Percentiles rank a stretch among this genome's conserved stretches.
Evolutionary conservation across 2,888 invertebrate species (phyloP).

Genomic region (Thecocarcelia acutangulata): DNA sequence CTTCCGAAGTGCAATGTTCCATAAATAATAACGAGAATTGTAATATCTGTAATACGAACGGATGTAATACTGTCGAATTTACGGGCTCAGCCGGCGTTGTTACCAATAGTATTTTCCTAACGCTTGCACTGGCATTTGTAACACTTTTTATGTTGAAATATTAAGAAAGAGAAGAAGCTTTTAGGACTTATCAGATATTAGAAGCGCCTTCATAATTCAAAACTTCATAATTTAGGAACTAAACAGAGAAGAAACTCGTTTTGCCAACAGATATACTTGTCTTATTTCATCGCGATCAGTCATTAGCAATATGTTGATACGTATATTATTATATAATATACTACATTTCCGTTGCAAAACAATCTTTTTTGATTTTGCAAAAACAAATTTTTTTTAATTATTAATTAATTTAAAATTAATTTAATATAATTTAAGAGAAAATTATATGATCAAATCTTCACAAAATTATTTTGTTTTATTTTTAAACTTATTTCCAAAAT

Average conservation of each 20-base stretch:
- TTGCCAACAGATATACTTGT: too few relatives aligned
- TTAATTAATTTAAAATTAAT: too few relatives aligned
- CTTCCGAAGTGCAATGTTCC: slow-evolving; percentile 72
- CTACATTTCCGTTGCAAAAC: neutral
- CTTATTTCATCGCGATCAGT: neutral
- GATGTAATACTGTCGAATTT: slow-evolving; percentile 75
- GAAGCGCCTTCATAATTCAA: too few relatives aligned
- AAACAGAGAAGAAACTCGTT: too few relatives aligned
- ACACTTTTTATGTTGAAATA: slow-evolving; percentile 55
- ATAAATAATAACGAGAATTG: slow-evolving; percentile 71
- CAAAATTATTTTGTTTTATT: too few relatives aligned
- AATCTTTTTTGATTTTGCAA: too few relatives aligned
- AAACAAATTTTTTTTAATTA: too few relatives aligned
- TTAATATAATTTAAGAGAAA: too few relatives aligned
- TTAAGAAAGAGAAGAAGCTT: neutral
- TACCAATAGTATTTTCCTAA: slow-evolving; percentile 68
- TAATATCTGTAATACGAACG: slow-evolving; percentile 72
- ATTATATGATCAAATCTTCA: too few relatives aligned
- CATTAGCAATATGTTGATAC: neutral
- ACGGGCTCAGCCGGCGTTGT: slow-evolving; percentile 70
- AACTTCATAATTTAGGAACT: too few relatives aligned
- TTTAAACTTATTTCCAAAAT: too few relatives aligned
- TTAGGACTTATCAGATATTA: neutral
- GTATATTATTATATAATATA: slow-evolving; percentile 53
- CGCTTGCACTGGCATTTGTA: slow-evolving; percentile 70